Percentiles rank a stretch among this genome's conserved stretches.
Evolutionary conservation across 2,113 vertebrate species (phyloP).

Genomic region (Gallinago undulata): DNA sequence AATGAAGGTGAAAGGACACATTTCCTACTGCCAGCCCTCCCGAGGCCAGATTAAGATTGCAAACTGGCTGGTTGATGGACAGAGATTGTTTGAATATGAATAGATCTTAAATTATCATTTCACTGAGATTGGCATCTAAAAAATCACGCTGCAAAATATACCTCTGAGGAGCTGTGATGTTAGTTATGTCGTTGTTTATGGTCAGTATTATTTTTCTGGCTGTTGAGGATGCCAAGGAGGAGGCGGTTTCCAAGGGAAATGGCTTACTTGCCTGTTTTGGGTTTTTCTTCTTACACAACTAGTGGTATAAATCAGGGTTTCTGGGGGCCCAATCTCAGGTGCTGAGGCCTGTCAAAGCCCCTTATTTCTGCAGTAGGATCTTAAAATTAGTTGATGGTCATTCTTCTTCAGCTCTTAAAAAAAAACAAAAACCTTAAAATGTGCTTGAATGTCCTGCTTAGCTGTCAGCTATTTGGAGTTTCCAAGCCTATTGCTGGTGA

Average conservation of each 20-base stretch:
- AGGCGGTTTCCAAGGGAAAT: neutral
- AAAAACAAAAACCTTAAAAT: neutral
- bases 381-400: neutral
- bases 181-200: neutral
- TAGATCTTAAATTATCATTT: neutral
- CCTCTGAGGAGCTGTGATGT: neutral
- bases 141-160: neutral
- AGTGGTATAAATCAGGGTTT: neutral
- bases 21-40: conserved; percentile 9
- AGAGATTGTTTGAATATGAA: neutral
- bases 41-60: neutral
- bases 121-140: neutral
- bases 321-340: neutral
- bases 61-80: neutral
- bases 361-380: neutral
- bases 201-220: neutral
- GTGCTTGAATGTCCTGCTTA: neutral
- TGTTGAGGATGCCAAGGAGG: neutral
- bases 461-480: neutral
- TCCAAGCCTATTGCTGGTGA: neutral
- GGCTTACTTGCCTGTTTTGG: neutral
- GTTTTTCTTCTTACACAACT: neutral
- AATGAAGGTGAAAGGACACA: conserved; percentile 32
- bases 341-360: neutral
- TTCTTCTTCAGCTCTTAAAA: neutral